Base-by-base conservation (phyloP, 2,888 invertebrate species). In the Nebria brevicollis region DNA sequence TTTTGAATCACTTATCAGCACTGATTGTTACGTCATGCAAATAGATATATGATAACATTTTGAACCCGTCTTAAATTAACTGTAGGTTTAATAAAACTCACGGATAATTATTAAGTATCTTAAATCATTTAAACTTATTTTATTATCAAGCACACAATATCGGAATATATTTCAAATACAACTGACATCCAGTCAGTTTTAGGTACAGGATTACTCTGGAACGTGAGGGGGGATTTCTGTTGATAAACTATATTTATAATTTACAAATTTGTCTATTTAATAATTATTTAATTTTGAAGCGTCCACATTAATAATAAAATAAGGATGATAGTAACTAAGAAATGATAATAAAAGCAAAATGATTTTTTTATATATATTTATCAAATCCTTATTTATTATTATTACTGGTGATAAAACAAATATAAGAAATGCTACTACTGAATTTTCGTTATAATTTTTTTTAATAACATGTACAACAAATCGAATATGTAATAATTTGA, bases 391-490 rank as follows among this genome's bases (percentile, higher is more conserved):
- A 11, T 54, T 54, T 54, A 54, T 54, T 54, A 54, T 11, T 54
- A 54, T 8, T 54, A 54, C 13, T 54, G 43, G 74, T 72, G 79
- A 74, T 54, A 79, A 77, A 80, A 80, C 75, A 80, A 75, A 80
- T 80, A 80, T 75, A 74, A 80, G 66, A 75, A 78, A 54, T 20
- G 70, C 70, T 75, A 66, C 66, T 80, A 80, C 72, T 80, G 65
- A 75, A 75, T 66, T 42, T 75, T 13, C 65, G 26, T 79, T 80
- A 70, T 80, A 80, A 75, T 75, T 80, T 70, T 80, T 54, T 8
- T 15, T 80, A 80, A 80, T 74, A 72, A 75, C 70, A 80, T 80
- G 70, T 75, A 79, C 75, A 79, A 79, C 74, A 80, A 80, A 75
- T 75, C 41, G 66, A 72, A 75, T 74, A 64, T 25, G 13, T 64